Percentiles rank a stretch among this genome's conserved stretches.
Evolutionary conservation across 2,797 vertebrate genomes (phyloP).

Genomic region (Gobio occitaniae): DNA sequence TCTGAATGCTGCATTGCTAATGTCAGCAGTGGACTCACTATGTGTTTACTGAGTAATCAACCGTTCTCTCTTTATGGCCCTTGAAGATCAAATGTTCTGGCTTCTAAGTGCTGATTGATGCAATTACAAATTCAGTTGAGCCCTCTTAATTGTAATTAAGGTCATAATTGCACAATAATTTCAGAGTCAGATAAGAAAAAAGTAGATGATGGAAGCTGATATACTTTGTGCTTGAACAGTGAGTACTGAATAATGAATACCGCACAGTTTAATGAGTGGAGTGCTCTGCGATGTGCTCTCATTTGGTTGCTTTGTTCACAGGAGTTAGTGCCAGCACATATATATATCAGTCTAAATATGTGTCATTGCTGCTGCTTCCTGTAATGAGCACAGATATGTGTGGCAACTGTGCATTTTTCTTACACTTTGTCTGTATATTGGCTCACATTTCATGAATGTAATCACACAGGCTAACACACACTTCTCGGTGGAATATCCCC

Average conservation of each 20-base stretch:
- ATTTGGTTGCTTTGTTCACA: slow-evolving; percentile 9
- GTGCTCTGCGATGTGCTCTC: background rate
- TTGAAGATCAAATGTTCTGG: slow-evolving; percentile 1
- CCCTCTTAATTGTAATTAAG: slow-evolving; percentile 31
- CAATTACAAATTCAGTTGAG: slow-evolving; percentile 28
- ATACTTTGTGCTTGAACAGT: background rate
- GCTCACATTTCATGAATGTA: background rate
- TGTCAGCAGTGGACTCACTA: slow-evolving; percentile 12
- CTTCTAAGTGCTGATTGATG: slow-evolving; percentile 26
- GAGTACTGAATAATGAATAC: background rate
- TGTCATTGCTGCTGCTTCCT: background rate
- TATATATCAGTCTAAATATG: background rate
- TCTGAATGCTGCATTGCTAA: slow-evolving; percentile 2
- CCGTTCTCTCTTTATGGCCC: background rate
- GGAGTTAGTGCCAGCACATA: background rate
- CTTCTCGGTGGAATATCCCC: background rate
- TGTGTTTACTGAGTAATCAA: slow-evolving; percentile 9
- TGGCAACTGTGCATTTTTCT: background rate
- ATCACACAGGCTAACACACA: background rate
- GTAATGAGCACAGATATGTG: background rate
- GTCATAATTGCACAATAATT: background rate
- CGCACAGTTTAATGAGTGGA: slow-evolving; percentile 1
- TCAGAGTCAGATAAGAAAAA: background rate
- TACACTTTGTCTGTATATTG: background rate
- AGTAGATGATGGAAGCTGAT: background rate